phyloP scores from a whole-genome alignment of 2,888 invertebrate species.

The Drosophila trichaetosa region DNA sequence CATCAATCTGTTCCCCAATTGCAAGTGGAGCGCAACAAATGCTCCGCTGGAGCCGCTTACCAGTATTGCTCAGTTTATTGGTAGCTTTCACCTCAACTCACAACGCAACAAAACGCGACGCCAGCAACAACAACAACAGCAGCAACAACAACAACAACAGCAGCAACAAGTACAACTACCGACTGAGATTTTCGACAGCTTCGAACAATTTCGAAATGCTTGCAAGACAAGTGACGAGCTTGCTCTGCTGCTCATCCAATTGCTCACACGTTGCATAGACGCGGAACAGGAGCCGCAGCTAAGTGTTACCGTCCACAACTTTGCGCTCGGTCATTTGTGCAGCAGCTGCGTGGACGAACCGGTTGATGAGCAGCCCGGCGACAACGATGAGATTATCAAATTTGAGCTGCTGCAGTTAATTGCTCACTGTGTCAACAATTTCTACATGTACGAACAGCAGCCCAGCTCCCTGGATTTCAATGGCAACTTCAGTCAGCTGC shows the following conservation, averaged over 20 bases:
- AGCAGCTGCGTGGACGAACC: conserved; percentile 39
- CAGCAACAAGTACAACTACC: conserved; percentile 7
- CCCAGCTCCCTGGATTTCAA: conserved; percentile 73
- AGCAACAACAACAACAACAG: conserved; percentile 19
- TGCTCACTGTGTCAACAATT: conserved; percentile 81
- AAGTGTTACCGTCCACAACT: conserved; percentile 81
- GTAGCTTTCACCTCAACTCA: conserved; percentile 73
- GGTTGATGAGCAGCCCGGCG: conserved; percentile 8
- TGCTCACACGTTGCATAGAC: conserved; percentile 80
- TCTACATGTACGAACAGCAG: conserved; percentile 75
- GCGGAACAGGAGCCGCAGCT: conserved; percentile 77
- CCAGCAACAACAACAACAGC: conserved; percentile 29
- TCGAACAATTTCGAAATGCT: conserved; percentile 57
- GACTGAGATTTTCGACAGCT: conserved; percentile 28
- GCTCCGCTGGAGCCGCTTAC: conserved; percentile 54
- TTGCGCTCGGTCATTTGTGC: conserved; percentile 80
- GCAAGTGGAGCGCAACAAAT: conserved; percentile 79
- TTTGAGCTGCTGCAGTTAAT: conserved; percentile 79
- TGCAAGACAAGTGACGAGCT: conserved; percentile 82
- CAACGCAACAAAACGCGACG: conserved; percentile 56
- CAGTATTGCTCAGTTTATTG: conserved; percentile 73
- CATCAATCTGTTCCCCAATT: conserved; percentile 84
- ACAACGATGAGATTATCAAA: conserved; percentile 79
- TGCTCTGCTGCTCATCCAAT: conserved; percentile 80
- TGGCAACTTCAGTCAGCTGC: conserved; percentile 71